These are phyloP conservation scores for Chauna torquata DNA, from an alignment of 2,113 vertebrate genomes.

Conservation along the genomic window DNA sequence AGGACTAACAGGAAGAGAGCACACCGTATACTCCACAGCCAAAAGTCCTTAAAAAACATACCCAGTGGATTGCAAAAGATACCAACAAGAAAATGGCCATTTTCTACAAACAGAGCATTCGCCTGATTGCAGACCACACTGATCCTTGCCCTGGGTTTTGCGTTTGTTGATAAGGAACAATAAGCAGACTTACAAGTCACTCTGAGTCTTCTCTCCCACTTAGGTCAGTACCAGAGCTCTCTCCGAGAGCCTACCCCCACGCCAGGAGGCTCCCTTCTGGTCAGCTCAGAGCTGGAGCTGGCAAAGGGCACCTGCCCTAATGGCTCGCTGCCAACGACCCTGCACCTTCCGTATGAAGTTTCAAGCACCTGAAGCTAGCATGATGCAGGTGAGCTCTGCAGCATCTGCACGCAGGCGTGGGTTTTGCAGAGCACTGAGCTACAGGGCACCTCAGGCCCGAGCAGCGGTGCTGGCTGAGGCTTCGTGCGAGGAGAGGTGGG, in stretches of 20 bases:
- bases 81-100: background rate
- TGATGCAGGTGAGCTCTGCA: background rate
- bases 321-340: background rate
- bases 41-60: background rate
- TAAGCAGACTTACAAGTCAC: background rate
- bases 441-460: rapidly evolving
- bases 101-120: background rate
- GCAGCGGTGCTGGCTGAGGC: background rate
- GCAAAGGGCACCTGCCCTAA: conserved; percentile 6
- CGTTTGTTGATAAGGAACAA: background rate
- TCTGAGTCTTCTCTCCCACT: background rate
- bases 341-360: conserved; percentile 27
- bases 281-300: background rate
- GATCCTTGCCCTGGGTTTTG: background rate
- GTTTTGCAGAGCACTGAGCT: background rate
- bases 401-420: background rate
- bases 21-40: background rate
- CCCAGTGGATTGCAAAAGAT: background rate
- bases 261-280: background rate
- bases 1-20: background rate
- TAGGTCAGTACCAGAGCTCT: background rate
- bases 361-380: background rate
- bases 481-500: background rate
- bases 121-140: background rate
- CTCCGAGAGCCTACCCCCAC: background rate